These are phyloP conservation scores for Zophobas morio DNA, from an alignment of 1,140 invertebrate genomes.

Conservation along the genomic window DNA sequence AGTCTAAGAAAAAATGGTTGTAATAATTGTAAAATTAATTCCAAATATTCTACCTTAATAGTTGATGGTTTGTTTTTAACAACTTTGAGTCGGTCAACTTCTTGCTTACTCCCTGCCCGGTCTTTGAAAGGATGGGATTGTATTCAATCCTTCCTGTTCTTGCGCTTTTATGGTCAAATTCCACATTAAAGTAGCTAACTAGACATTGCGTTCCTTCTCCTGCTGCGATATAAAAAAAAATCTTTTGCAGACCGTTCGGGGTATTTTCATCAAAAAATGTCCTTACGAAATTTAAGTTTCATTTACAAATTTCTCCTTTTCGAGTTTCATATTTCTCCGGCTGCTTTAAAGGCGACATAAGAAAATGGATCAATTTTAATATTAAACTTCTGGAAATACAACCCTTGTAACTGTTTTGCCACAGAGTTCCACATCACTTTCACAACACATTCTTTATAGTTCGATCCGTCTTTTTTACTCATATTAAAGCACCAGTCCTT, in stretches of 20 bases:
- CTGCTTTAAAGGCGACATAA: conserved; percentile 14
- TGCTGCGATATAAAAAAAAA: not conserved
- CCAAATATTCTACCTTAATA: not conserved
- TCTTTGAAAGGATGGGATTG: not conserved
- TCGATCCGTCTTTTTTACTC: not conserved
- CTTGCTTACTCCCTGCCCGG: not conserved
- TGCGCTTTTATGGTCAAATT: not conserved
- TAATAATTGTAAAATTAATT: not conserved
- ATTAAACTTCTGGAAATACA: conserved; percentile 22
- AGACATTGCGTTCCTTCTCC: not conserved
- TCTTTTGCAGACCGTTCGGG: not conserved
- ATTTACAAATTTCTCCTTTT: conserved; percentile 9
- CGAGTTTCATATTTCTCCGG: conserved; percentile 8
- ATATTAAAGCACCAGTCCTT: not conserved
- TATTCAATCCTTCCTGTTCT: not conserved
- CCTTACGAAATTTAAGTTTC: conserved; percentile 4
- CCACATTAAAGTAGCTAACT: not conserved
- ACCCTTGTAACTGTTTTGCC: not conserved
- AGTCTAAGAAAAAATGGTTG: not conserved
- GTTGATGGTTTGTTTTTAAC: no score
- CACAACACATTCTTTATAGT: conserved; percentile 5
- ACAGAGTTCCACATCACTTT: no score
- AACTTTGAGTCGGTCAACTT: not conserved
- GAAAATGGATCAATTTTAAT: conserved; percentile 3
- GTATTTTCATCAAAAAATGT: conserved; percentile 23